These are phyloP conservation scores for Lymantria monacha DNA, from an alignment of 2,888 invertebrate genomes.

Conservation along the genomic window DNA sequence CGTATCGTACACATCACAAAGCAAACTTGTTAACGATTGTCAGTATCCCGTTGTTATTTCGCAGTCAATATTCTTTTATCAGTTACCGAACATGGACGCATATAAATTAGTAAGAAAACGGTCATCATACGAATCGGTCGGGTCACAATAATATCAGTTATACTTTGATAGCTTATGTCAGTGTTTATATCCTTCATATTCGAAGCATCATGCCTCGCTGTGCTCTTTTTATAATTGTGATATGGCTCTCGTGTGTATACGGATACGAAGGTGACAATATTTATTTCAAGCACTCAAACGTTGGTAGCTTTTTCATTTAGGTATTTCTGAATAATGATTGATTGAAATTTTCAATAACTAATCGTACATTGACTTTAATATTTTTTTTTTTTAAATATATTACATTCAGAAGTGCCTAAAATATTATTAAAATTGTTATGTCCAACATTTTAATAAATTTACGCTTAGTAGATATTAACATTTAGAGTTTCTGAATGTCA, in stretches of 20 bases:
- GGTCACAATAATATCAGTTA: conserved; percentile 4
- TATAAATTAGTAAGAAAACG: conserved; percentile 16
- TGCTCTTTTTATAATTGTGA: conserved; percentile 1
- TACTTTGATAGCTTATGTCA: conserved; percentile 1
- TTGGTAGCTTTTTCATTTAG: conserved; percentile 16
- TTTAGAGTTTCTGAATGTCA: conserved; percentile 51
- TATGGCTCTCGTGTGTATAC: conserved; percentile 45
- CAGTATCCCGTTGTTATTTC: conserved; percentile 18
- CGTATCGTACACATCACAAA: background rate
- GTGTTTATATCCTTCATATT: background rate
- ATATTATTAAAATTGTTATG: conserved; percentile 39
- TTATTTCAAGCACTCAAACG: conserved; percentile 17
- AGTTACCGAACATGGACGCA: conserved; percentile 31
- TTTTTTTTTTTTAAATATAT: background rate
- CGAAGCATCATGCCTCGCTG: conserved; percentile 8
- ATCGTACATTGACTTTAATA: background rate
- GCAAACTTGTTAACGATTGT: conserved; percentile 1
- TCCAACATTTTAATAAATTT: conserved; percentile 35
- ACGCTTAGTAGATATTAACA: conserved; percentile 52
- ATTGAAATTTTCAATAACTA: no score
- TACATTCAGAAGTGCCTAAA: conserved; percentile 32
- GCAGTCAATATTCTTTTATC: conserved; percentile 64
- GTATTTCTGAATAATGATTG: conserved; percentile 36
- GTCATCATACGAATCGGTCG: background rate
- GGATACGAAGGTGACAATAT: conserved; percentile 53